These are phyloP conservation scores for Scylla paramamosain DNA, from an alignment of 1,140 invertebrate genomes.

Conservation along the genomic window DNA sequence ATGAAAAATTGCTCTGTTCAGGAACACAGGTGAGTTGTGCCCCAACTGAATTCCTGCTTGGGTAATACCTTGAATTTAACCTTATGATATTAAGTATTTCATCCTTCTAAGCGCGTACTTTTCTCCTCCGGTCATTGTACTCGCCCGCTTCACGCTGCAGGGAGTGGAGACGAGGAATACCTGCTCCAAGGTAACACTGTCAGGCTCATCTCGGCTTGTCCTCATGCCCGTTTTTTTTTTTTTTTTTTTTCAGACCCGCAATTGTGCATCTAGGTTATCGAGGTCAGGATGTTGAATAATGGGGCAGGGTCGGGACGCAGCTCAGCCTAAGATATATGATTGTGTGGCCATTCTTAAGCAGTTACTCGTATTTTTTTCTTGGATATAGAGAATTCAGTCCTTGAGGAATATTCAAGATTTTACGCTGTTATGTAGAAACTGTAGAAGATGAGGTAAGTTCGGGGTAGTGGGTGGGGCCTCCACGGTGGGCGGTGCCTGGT, in stretches of 20 bases:
- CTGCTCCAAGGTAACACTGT: background rate
- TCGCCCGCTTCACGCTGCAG: background rate
- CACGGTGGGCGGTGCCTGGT: conserved; percentile 47
- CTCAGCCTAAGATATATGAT: too few species aligned
- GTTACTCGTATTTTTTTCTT: background rate
- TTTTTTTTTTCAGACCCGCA: background rate
- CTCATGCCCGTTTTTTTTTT: background rate
- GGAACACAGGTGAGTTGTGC: too few species aligned
- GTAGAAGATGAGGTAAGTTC: background rate
- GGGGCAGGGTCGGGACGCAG: background rate
- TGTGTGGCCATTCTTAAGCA: too few species aligned
- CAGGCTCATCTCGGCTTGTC: background rate
- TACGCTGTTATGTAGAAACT: background rate
- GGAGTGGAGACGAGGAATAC: background rate
- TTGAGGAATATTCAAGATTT: background rate
- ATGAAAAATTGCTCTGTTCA: too few species aligned
- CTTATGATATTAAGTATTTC: background rate
- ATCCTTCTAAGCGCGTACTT: background rate
- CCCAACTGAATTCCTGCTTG: too few species aligned
- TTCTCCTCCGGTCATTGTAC: background rate
- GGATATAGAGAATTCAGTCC: background rate
- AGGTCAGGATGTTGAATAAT: background rate
- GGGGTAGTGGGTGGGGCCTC: conserved; percentile 40
- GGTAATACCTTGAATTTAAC: too few species aligned
- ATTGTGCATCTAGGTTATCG: background rate